phyloP scores from a whole-genome alignment of 2,797 vertebrate genomes.

The Tachyglossus aculeatus region DNA sequence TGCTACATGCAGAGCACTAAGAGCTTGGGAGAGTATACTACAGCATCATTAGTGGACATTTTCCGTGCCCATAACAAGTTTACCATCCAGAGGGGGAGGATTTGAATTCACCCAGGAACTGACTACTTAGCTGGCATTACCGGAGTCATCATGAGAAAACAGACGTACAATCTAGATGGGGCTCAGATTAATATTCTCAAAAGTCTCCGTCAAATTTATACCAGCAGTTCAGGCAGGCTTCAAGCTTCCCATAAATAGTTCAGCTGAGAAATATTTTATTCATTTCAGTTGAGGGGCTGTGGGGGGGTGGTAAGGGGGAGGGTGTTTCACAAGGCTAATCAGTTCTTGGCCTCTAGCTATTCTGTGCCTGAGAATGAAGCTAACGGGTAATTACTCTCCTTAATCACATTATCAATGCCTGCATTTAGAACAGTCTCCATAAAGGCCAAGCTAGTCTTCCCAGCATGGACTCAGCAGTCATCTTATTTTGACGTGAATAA shows the following conservation, averaged over 20 bases:
- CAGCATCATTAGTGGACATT: too few species aligned
- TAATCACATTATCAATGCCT: constrained; percentile 48
- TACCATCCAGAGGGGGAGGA: too few species aligned
- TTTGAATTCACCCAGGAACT: too few species aligned
- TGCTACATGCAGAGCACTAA: too few species aligned
- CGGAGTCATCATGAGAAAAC: too few species aligned
- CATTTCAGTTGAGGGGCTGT: constrained; percentile 2
- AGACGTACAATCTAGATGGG: too few species aligned
- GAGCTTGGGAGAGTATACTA: too few species aligned
- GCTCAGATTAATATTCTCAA: too few species aligned
- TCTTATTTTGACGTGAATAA: constrained; percentile 46
- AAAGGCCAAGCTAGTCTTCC: constrained; percentile 43
- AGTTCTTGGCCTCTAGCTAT: constrained; percentile 52
- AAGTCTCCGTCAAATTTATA: constrained; percentile 9
- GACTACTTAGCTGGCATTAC: too few species aligned
- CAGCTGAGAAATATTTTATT: constrained; percentile 46
- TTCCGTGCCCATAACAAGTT: too few species aligned
- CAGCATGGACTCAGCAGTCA: constrained; percentile 32
- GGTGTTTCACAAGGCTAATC: constrained; percentile 33
- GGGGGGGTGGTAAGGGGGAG: background rate
- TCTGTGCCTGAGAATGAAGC: constrained; percentile 51
- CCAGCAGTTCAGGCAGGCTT: constrained; percentile 14
- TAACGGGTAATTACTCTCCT: constrained; percentile 53
- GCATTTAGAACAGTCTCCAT: constrained; percentile 47
- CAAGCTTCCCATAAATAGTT: constrained; percentile 44